phyloP scores from a whole-genome alignment of 2,888 invertebrate species.

The Luperina testacea region DNA sequence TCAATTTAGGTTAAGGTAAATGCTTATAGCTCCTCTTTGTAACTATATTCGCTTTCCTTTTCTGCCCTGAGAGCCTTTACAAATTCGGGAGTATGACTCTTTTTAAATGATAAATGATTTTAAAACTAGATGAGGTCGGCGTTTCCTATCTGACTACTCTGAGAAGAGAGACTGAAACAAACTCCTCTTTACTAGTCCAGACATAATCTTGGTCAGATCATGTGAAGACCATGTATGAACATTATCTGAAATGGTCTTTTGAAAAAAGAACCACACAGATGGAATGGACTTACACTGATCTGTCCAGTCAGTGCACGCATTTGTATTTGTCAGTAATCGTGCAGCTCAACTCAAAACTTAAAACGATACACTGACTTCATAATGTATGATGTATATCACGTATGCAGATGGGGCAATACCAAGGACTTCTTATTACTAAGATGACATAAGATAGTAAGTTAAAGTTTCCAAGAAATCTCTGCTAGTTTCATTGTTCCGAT shows the following conservation, averaged over 20 bases:
- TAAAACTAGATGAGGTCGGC: no score
- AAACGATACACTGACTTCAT: neutral
- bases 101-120: no score
- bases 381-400: slow-evolving; percentile 12
- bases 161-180: no score
- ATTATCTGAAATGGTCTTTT: neutral
- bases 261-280: neutral
- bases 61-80: neutral
- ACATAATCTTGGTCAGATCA: neutral
- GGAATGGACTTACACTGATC: neutral
- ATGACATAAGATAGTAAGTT: slow-evolving; percentile 34
- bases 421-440: slow-evolving; percentile 11
- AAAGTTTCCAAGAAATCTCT: slow-evolving; percentile 45
- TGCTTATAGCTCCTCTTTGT: neutral
- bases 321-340: neutral
- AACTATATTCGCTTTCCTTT: neutral
- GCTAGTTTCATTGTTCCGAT: slow-evolving; percentile 20
- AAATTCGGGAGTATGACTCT: neutral
- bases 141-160: no score
- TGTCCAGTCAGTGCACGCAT: neutral
- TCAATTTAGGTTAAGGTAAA: slow-evolving; percentile 1
- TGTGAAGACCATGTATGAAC: neutral
- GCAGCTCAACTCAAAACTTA: neutral
- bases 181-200: neutral
- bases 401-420: slow-evolving; percentile 23